These are phyloP conservation scores for Oreocharis arfaki DNA, from an alignment of 2,113 vertebrate genomes.

Conservation along the genomic window DNA sequence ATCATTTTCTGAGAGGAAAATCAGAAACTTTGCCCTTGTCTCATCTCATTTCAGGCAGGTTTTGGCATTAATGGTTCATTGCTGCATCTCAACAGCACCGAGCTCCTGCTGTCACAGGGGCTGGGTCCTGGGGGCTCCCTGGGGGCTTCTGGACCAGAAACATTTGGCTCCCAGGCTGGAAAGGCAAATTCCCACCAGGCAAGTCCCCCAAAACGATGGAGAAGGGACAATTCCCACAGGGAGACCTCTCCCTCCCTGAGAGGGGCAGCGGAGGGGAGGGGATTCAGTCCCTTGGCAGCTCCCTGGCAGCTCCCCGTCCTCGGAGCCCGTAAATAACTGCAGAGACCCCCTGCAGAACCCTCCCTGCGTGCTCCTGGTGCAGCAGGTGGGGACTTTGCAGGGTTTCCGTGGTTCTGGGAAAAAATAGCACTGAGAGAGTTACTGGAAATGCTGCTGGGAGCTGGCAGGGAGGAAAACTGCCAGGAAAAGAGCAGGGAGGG, in stretches of 20 bases:
- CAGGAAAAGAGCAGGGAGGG: not conserved
- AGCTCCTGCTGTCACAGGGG: not conserved
- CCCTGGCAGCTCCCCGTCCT: not conserved
- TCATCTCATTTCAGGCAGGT: not conserved
- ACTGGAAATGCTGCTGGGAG: not conserved
- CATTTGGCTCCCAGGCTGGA: not conserved
- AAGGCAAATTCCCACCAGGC: not conserved
- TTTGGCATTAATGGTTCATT: not conserved
- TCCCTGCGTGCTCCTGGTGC: not conserved
- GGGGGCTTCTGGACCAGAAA: not conserved
- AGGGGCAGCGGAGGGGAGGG: accelerated
- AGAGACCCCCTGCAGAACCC: not conserved
- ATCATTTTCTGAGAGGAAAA: not conserved
- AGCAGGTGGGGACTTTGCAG: not conserved
- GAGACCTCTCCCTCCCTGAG: not conserved
- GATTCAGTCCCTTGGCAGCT: not conserved
- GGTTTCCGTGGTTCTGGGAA: not conserved
- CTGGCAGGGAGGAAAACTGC: not conserved
- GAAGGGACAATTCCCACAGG: not conserved
- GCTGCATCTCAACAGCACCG: not conserved
- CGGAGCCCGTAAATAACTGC: not conserved
- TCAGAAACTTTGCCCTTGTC: not conserved
- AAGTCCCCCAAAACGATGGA: accelerated
- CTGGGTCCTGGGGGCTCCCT: not conserved
- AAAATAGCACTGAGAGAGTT: not conserved